phyloP scores from a whole-genome alignment of 1,140 invertebrate species.

The Acromyrmex echinatior region DNA sequence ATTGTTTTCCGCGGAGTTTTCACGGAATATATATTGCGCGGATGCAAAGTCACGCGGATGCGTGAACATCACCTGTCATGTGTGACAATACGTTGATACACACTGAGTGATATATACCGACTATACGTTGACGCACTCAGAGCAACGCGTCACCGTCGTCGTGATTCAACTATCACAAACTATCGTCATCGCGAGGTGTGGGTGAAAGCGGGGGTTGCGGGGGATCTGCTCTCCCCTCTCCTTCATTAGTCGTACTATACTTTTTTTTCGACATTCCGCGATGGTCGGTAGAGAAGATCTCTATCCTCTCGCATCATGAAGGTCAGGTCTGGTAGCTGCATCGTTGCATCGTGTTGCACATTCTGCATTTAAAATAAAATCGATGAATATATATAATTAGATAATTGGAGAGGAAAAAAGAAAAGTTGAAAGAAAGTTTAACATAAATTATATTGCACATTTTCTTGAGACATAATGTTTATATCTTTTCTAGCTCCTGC shows the following conservation, averaged over 20 bases:
- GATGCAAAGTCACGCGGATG: not conserved
- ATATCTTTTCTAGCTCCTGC: too few relatives aligned
- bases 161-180: conserved; percentile 30
- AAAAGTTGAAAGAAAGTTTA: not conserved
- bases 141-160: not conserved
- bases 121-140: not conserved
- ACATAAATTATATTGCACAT: not conserved
- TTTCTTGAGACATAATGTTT: not conserved
- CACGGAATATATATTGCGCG: not conserved
- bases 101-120: not conserved
- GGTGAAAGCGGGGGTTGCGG: not conserved
- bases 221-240: not conserved
- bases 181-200: not conserved
- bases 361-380: not conserved
- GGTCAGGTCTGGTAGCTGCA: not conserved
- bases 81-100: not conserved
- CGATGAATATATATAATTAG: too few relatives aligned
- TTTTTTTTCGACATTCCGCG: not conserved
- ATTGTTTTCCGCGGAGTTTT: not conserved
- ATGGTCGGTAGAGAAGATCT: not conserved
- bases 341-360: not conserved
- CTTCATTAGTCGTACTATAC: not conserved
- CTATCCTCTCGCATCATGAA: not conserved
- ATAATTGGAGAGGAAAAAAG: too few relatives aligned
- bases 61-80: not conserved